These are phyloP conservation scores for Saccostrea glomerata DNA, from an alignment of 1,140 invertebrate genomes.

Conservation along the genomic window DNA sequence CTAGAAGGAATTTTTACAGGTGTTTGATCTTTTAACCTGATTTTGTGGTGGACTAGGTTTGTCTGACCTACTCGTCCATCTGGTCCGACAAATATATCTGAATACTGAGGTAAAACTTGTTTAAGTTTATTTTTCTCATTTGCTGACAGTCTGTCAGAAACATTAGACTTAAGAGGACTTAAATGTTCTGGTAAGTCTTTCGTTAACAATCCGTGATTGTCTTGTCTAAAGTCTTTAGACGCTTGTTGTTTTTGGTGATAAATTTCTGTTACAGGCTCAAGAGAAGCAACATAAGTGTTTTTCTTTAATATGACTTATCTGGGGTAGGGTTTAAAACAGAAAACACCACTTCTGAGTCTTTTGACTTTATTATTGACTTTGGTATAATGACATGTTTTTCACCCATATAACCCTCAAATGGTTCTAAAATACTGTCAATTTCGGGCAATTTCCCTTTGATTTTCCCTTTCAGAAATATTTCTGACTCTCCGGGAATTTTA, in stretches of 20 bases:
- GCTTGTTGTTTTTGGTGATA: neutral
- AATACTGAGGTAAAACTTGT: too few relatives aligned
- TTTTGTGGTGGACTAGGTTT: too few relatives aligned
- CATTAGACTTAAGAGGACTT: too few relatives aligned
- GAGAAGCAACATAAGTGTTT: conserved; percentile 15
- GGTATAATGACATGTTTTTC: conserved; percentile 40
- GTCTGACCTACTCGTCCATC: too few relatives aligned
- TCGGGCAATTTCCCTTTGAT: conserved; percentile 26
- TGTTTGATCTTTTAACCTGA: too few relatives aligned
- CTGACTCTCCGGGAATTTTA: conserved; percentile 45
- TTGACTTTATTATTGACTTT: conserved; percentile 31
- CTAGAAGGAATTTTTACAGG: too few relatives aligned
- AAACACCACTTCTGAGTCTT: conserved; percentile 19
- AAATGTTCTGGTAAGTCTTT: too few relatives aligned
- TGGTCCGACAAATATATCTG: too few relatives aligned
- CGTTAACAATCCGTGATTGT: too few relatives aligned
- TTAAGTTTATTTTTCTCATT: too few relatives aligned
- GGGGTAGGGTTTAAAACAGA: conserved; percentile 45
- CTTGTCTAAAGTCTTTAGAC: neutral
- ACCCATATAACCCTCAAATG: neutral
- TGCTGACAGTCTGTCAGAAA: too few relatives aligned
- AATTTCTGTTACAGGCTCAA: conserved; percentile 14
- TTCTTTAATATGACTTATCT: conserved; percentile 35
- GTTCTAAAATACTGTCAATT: conserved; percentile 40
- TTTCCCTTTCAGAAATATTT: conserved; percentile 43